Conservation (phyloP, 2,797 vertebrate genomes). For the Tangara arthus region DNA sequence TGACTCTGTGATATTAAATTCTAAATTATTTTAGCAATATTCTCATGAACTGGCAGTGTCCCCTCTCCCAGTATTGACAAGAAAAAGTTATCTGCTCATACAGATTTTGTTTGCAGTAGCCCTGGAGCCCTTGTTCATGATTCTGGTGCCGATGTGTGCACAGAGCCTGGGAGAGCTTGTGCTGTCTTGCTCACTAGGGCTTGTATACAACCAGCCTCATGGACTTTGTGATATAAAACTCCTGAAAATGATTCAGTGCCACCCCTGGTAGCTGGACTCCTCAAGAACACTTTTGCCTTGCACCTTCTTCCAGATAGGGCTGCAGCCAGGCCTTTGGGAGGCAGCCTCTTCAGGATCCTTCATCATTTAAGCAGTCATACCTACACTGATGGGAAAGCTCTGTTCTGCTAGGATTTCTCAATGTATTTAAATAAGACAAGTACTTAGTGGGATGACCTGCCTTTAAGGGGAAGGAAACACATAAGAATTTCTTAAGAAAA, state of each 20-base stretch:
- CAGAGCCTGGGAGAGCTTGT: not conserved
- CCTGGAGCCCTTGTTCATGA: not conserved
- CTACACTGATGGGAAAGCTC: not conserved
- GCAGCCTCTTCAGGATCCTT: not conserved
- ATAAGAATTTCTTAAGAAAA: not conserved
- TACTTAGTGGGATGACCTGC: fast-evolving
- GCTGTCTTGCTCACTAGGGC: not conserved
- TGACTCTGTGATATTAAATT: not conserved
- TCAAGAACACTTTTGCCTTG: not conserved
- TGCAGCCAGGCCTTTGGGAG: not conserved
- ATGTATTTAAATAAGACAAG: not conserved
- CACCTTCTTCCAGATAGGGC: not conserved
- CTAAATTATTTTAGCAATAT: not conserved
- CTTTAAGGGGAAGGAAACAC: not conserved
- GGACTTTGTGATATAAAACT: not conserved
- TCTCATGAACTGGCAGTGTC: not conserved
- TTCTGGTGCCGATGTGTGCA: not conserved
- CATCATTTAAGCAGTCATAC: not conserved
- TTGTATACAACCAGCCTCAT: not conserved
- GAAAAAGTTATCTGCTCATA: not conserved
- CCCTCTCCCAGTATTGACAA: not conserved
- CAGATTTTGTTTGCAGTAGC: not conserved
- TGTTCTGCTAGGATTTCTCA: not conserved
- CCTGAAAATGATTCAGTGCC: not conserved
- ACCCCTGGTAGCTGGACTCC: not conserved